phyloP scores from a whole-genome alignment of 1,140 invertebrate species.

The Aphaenogaster floridana region DNA sequence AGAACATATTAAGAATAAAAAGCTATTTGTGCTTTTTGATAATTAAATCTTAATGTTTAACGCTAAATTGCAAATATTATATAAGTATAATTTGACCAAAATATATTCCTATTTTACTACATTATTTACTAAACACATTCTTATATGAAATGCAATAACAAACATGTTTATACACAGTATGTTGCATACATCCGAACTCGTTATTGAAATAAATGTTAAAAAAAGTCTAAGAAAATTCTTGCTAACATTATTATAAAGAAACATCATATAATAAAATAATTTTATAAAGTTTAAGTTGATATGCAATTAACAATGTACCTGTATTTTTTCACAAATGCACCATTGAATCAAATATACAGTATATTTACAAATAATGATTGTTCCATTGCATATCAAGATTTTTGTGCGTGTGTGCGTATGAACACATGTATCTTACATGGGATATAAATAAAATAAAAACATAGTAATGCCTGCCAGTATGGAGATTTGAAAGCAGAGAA shows the following conservation, averaged over 20 bases:
- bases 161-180: conserved; percentile 6
- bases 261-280: conserved; percentile 24
- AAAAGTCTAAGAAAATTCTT: neutral
- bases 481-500: conserved; percentile 69
- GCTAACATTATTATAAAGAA: conserved; percentile 11
- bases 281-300: conserved; percentile 2
- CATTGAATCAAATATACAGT: conserved; percentile 1
- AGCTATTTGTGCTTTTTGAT: neutral
- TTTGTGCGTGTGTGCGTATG: conserved; percentile 73
- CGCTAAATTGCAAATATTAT: conserved; percentile 29
- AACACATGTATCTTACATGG: conserved; percentile 57
- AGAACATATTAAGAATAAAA: conserved; percentile 9
- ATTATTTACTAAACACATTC: conserved; percentile 42
- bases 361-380: neutral
- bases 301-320: conserved; percentile 2
- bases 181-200: neutral
- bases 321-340: neutral
- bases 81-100: conserved; percentile 2
- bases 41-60: conserved; percentile 19
- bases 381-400: conserved; percentile 29
- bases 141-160: conserved; percentile 28
- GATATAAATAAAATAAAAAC: conserved; percentile 27
- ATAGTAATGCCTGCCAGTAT: conserved; percentile 31
- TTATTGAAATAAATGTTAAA: conserved; percentile 18
- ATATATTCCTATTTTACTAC: conserved; percentile 41